Conservation (phyloP, 1,140 invertebrate genomes). For the Sinella curviseta region DNA sequence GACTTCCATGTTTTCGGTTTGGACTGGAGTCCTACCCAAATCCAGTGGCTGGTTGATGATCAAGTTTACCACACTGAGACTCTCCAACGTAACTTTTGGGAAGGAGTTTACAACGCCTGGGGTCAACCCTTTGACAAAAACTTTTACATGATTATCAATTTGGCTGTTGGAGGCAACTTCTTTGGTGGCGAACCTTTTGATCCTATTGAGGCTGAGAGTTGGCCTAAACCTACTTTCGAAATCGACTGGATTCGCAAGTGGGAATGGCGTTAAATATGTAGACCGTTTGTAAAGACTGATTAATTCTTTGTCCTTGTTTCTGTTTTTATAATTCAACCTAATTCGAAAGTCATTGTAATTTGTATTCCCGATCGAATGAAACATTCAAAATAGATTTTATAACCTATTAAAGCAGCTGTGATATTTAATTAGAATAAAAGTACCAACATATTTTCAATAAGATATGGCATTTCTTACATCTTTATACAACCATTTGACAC, state of each 20-base stretch:
- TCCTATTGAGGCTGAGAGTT: constrained; percentile 34
- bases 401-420: too few species aligned
- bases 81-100: constrained; percentile 40
- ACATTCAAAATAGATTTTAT: too few species aligned
- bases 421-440: too few species aligned
- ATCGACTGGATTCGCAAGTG: constrained; percentile 40
- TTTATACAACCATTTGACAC: too few species aligned
- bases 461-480: too few species aligned
- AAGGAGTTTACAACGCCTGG: constrained; percentile 36
- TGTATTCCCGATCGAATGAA: too few species aligned
- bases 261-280: constrained; percentile 40
- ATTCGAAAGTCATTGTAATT: too few species aligned
- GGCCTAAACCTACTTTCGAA: constrained; percentile 37
- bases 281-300: not conserved
- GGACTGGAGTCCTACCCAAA: constrained; percentile 36
- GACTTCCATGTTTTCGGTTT: constrained; percentile 44
- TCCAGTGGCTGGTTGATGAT: constrained; percentile 42
- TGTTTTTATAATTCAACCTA: too few species aligned
- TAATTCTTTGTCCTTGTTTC: not conserved
- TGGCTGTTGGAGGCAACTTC: constrained; percentile 51
- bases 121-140: constrained; percentile 44
- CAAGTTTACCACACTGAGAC: constrained; percentile 33
- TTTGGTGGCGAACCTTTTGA: constrained; percentile 47
- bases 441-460: too few species aligned
- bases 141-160: constrained; percentile 51